Conservation (phyloP, 1,140 invertebrate genomes). For the Meloidogyne hapla region DNA sequence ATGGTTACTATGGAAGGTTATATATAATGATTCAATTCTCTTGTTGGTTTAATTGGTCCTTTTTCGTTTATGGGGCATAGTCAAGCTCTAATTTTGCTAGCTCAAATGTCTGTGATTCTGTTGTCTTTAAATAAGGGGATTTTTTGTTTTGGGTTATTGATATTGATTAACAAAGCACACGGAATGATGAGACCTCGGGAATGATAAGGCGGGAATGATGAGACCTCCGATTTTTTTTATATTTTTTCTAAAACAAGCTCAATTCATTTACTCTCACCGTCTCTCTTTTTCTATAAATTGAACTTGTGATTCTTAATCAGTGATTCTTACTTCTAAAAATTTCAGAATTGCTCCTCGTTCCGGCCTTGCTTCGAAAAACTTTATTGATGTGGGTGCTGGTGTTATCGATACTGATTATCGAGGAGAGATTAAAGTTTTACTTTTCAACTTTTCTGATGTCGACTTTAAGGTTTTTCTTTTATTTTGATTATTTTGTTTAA, state of each 20-base stretch:
- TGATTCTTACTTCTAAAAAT: too few relatives aligned
- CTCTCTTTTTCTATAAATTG: too few relatives aligned
- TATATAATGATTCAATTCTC: not conserved
- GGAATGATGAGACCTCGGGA: too few relatives aligned
- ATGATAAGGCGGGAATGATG: too few relatives aligned
- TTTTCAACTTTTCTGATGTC: constrained; percentile 82
- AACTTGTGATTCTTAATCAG: too few relatives aligned
- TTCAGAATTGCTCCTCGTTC: constrained; percentile 82
- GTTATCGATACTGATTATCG: constrained; percentile 90
- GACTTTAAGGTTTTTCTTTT: constrained; percentile 74
- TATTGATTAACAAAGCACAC: too few relatives aligned
- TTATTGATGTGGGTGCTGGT: constrained; percentile 92
- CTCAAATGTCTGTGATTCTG: too few relatives aligned
- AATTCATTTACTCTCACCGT: too few relatives aligned
- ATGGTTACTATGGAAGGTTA: constrained; percentile 72
- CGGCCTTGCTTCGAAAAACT: constrained; percentile 88
- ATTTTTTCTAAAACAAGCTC: too few relatives aligned
- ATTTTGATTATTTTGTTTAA: not conserved
- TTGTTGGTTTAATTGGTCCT: not conserved
- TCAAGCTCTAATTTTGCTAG: not conserved
- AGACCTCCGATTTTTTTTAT: too few relatives aligned
- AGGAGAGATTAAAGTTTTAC: constrained; percentile 80
- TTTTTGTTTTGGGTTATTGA: too few relatives aligned
- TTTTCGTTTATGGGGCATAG: not conserved
- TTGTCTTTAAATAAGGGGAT: too few relatives aligned